phyloP scores from a whole-genome alignment of 1,140 invertebrate species.

The Phthorimaea operculella region DNA sequence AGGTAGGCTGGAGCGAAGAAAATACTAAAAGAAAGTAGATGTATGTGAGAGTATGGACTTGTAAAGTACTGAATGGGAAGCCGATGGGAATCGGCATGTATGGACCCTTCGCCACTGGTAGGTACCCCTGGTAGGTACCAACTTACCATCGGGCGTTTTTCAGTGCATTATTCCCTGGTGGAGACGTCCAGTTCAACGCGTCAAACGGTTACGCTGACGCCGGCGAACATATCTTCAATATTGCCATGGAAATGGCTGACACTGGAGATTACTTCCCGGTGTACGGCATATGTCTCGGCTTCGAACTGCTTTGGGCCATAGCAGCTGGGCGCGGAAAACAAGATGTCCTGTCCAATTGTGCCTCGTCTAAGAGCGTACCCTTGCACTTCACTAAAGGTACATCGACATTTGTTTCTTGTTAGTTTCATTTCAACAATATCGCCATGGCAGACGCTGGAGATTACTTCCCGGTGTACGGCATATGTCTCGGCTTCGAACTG shows the following conservation, averaged over 20 bases:
- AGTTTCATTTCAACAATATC: constrained; percentile 70
- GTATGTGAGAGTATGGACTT: too few relatives aligned
- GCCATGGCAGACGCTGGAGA: constrained; percentile 75
- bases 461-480: constrained; percentile 85
- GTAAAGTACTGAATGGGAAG: too few relatives aligned
- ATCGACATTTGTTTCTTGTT: constrained; percentile 5
- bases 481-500: constrained; percentile 86
- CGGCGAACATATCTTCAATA: constrained; percentile 70
- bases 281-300: constrained; percentile 86
- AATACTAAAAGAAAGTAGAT: too few relatives aligned
- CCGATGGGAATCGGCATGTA: too few relatives aligned
- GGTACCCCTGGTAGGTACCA: too few relatives aligned
- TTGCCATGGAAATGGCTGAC: constrained; percentile 73
- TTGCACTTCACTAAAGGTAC: constrained; percentile 72
- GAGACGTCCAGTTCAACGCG: constrained; percentile 69
- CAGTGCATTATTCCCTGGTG: constrained; percentile 79
- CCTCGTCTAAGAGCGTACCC: constrained; percentile 69
- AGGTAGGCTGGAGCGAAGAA: too few relatives aligned
- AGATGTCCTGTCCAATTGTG: constrained; percentile 69
- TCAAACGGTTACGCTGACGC: constrained; percentile 75
- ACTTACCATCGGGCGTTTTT: too few relatives aligned
- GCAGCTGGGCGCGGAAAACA: constrained; percentile 64
- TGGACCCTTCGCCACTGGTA: too few relatives aligned
- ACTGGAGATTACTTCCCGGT: constrained; percentile 79
- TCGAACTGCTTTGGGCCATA: constrained; percentile 78